These are phyloP conservation scores for Anniella stebbinsi DNA, from an alignment of 2,797 vertebrate species.

Conservation along the genomic window DNA sequence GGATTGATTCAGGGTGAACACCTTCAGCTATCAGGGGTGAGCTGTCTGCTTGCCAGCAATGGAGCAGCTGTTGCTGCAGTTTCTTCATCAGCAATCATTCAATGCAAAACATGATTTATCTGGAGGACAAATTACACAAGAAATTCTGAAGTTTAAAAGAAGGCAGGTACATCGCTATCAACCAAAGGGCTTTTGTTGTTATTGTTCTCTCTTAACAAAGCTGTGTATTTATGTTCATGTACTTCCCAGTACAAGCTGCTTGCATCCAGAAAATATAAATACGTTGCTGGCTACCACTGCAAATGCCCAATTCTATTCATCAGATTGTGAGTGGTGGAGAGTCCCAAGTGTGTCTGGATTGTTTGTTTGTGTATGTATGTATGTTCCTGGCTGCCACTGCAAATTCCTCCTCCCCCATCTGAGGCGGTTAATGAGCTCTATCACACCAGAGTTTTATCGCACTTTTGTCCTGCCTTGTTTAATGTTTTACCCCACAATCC, in stretches of 20 bases:
- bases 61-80: conserved; percentile 9
- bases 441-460: too few species aligned
- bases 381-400: background rate
- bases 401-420: background rate
- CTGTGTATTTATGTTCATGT: background rate
- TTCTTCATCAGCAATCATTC: conserved; percentile 12
- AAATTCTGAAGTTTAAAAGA: background rate
- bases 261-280: background rate
- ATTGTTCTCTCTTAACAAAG: background rate
- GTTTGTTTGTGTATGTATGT: background rate
- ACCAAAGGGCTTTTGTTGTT: too few species aligned
- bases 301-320: background rate
- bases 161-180: too few species aligned
- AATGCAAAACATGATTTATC: background rate
- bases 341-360: background rate
- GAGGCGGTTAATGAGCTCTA: background rate
- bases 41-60: conserved; percentile 54
- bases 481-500: too few species aligned
- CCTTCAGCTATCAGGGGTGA: conserved; percentile 41
- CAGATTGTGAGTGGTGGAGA: background rate
- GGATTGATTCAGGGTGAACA: conserved; percentile 25
- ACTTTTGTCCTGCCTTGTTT: too few species aligned
- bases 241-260: background rate
- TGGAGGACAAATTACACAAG: background rate
- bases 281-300: background rate